Conservation (phyloP, 1,140 invertebrate species). For the Drosophila nigromelanica region DNA sequence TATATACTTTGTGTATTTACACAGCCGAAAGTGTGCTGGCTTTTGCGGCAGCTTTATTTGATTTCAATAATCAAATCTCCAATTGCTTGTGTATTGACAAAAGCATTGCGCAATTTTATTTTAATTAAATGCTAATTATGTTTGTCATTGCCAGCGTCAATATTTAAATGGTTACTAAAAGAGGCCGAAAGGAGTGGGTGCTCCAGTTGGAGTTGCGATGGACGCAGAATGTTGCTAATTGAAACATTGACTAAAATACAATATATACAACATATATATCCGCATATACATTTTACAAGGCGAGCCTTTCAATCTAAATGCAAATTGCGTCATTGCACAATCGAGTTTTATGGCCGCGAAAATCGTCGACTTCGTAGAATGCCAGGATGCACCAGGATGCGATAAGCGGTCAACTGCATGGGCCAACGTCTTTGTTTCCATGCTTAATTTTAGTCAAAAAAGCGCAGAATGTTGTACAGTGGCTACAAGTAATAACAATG, state of each 20-base stretch:
- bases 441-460: constrained; percentile 61
- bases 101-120: constrained; percentile 67
- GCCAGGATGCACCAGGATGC: constrained; percentile 3
- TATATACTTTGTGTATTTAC: constrained; percentile 17
- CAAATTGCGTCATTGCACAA: constrained; percentile 53
- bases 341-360: constrained; percentile 49
- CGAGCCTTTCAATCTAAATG: constrained; percentile 65
- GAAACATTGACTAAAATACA: constrained; percentile 12
- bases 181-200: constrained; percentile 7
- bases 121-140: constrained; percentile 83
- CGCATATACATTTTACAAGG: background rate
- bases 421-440: constrained; percentile 27
- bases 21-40: constrained; percentile 10
- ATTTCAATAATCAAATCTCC: constrained; percentile 77
- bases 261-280: background rate
- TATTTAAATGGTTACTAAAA: constrained; percentile 51
- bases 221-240: constrained; percentile 47
- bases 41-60: constrained; percentile 68
- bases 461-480: too few species aligned
- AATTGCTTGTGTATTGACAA: constrained; percentile 68
- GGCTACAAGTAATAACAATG: constrained; percentile 18
- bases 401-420: constrained; percentile 43
- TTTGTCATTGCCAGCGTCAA: constrained; percentile 64
- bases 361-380: constrained; percentile 8
- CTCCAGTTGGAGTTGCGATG: background rate